Base-by-base conservation (phyloP, 2,797 vertebrate genomes). In the Xenentodon cancila region DNA sequence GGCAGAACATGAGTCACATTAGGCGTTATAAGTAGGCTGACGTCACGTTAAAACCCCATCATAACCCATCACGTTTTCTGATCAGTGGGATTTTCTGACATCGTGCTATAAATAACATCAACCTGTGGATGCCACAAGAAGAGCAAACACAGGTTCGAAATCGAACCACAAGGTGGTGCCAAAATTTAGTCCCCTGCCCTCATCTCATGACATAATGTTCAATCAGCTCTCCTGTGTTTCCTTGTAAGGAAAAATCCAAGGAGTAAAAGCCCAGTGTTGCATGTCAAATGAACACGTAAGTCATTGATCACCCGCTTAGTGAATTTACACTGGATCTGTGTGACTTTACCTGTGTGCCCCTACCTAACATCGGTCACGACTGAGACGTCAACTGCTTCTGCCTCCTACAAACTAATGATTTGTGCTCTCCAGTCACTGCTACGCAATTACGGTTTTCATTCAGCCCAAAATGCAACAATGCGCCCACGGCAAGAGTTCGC, bases 151-250 rank as follows among this genome's bases (percentile, higher is more conserved):
- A 43, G 46, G 12, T 21, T 49, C 37, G 22, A 25, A 57, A 48
- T 1, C 49, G 19, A 69, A 47, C 89, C 89, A 84, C 89, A 84
- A 74, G 89, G 79, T 82, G 89, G 89, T 48, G 87, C 87, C 71
- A 86, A 60, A 86, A 64, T 27, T 40, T 13, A 18, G 46, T 40
- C 19, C 18, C 44, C n/a, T 22, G 19, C 30, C n/a, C 9, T 12
- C 37, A 11, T 19, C 9, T 34, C n/a, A 32, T 50, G 55, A 45
- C 46, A 27, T 48, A 15, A 49, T 44, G 40, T 53, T 51, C 20
- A 27, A 1, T 22, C 44, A n/a, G 16, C 5, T 13, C 13, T 40
- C 37, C 3, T 20, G 53, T 49, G 11, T 20, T 53, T 56, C 19
- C 5, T 46, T 32, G 15, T 5, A 40, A 44, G 42, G n/a, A 7